Base-by-base conservation (phyloP, 2,888 invertebrate genomes). In the Oscheius sp. region DNA sequence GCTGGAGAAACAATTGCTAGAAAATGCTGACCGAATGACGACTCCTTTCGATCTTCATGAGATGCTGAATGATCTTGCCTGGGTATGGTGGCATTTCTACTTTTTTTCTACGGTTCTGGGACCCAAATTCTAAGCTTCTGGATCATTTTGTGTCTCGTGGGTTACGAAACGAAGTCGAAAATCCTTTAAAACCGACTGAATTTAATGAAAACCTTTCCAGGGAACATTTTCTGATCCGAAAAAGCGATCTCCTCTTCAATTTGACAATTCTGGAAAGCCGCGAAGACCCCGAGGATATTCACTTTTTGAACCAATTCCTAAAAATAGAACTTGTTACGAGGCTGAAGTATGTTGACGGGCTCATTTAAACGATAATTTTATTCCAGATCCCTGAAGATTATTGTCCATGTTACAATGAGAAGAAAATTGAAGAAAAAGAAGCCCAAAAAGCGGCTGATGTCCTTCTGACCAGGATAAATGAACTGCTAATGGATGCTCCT, bases 31-130 rank as follows among this genome's bases (percentile, higher is more conserved):
- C 35, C 78, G 87, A 64, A 84, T 90, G 55, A 89, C 90, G 1
- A 89, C 90, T 0, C 89, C 89, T 3, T 90, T 89, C 81, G 90
- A 90, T 74, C 77, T 90, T 1, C 85, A 89, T 73, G 86, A 87
- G 70, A 89, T 89, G 13, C 69, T 86, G 23, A 59, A 73, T 13
- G 77, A 83, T 52, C 71, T 82, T 45, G 79, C 76, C 2, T 66
- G 49, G 35, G 35, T 35, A 35, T 3, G 35, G 9, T 35, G 3
- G 3, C 5, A 35, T 9, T 35, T 35, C 35, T 35, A 35, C 5
- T 3, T 9, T 9, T 9, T 6, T 35, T 35, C 35, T 6, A 9
- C 35, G 35, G 35, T 6, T 35, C 3, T 35, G 3, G 3, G 3
- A 35, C 35, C 5, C 35, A 6, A 6, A 35, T 6, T 35, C 35